Evolutionary conservation across 2,113 vertebrate genomes (phyloP).

Genomic region (Thymallus thymallus): DNA sequence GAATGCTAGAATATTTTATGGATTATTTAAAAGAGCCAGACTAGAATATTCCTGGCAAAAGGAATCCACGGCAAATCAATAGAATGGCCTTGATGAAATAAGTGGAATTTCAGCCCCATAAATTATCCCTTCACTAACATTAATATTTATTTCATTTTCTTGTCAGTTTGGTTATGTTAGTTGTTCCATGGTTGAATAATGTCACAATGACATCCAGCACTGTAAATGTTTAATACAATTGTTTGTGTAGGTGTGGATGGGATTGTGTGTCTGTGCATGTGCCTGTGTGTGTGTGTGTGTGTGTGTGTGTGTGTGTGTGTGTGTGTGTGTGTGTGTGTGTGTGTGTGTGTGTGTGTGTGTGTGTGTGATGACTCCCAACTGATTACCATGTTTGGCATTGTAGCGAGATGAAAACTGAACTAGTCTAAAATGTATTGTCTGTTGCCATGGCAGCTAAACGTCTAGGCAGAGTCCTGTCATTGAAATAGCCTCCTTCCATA

Average conservation of each 20-base stretch:
- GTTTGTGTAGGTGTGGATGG: slow-evolving; percentile 7
- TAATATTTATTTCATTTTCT: background rate
- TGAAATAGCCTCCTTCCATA: too few relatives aligned
- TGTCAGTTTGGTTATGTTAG: background rate
- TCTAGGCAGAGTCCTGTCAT: background rate
- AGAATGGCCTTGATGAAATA: background rate
- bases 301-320: slow-evolving; percentile 2
- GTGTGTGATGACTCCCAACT: background rate
- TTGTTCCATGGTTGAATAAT: background rate
- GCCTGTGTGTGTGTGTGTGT: slow-evolving; percentile 10
- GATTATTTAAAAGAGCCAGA: background rate
- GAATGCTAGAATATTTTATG: too few relatives aligned
- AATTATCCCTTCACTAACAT: background rate
- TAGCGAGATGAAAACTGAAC: background rate
- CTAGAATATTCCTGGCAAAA: background rate
- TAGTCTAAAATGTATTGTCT: background rate
- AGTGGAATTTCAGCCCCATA: background rate
- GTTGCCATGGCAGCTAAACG: background rate
- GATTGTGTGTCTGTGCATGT: background rate
- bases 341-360: slow-evolving; percentile 1
- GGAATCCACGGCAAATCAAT: background rate
- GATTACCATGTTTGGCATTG: background rate
- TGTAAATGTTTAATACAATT: background rate
- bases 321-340: background rate
- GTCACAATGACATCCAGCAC: background rate